Base-by-base conservation (phyloP, 2,113 vertebrate genomes). In the Chinchilla lanigera region DNA sequence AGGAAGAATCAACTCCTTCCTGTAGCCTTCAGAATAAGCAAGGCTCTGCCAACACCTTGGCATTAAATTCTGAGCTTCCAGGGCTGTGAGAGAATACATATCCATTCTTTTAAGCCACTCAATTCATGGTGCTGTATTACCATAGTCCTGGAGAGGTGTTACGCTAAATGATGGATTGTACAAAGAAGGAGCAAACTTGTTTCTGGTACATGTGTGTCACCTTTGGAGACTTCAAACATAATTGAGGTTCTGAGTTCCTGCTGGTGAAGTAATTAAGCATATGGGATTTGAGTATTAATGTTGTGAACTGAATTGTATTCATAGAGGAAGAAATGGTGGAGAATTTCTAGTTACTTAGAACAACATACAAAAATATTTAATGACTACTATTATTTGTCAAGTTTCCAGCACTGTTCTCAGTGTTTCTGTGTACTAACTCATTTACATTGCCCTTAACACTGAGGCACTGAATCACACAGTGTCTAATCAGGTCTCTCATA, bases 321-420 rank as follows among this genome's bases (percentile, higher is more conserved):
- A 38, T 54, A 41, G 28, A 84, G 92, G 16, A 61, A 56, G 60
- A 85, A 95, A 96, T 56, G 26, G 44, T 44, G 71, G 33, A 26
- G n/a, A 56, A 94, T 90, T 90, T 94, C 63, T 67, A 61, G 12
- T 92, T 92, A 50, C 28, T 93, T 65, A 93, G 69, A 78, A n/a
- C 41, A 89, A 6, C 0, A 50, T 71, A 91, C 67, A 44, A 78
- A 84, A 95, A n/a, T 52, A 86, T 77, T 86, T 84, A 83, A 90
- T 26, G 78, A 58, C 89, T 73, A 91, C 14, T 61, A 75, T 38
- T 58, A 80, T 85, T 35, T 77, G 44, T 84, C n/a, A 63, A 73
- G 19, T 83, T 86, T 14, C 1, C 71, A 73, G 10, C 60, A 78
- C 22, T 38, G 7, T 81, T 67, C n/a, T 56, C 22, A 50, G 41